Evolutionary conservation across 92 coral and sea anemone species (phyloP), one percentile per base, ranked within the genome.

Genomic region (Galaxea fascicularis): DNA sequence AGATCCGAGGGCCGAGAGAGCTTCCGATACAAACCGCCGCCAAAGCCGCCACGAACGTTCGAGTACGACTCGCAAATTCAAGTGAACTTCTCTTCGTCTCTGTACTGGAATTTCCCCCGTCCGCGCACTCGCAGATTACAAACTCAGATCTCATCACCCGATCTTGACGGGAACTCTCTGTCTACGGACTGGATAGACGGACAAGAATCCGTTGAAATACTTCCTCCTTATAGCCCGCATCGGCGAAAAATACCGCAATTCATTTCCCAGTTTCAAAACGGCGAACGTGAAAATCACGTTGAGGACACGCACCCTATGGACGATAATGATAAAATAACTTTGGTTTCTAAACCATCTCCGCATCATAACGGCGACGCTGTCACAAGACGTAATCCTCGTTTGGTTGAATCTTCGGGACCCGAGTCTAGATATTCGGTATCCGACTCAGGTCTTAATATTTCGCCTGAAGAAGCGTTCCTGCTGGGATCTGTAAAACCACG

Each of bases 31-130:
- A 91, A 88, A 65, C 92, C 95, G 11, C 98, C 98, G 22, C 92
- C 95, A 46, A 94, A 94, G 72, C 98, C 98, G 25, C 98, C 98
- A 20, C 62, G 98, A 72, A 94, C 98, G 1, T 94, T 77, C 60
- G 93, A 83, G 63, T 90, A 94, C 87, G 89, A 82, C 63, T 86
- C 89, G 53, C 83, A 89, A 78, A 82, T 88, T 71, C 82, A 72
- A 20, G 77, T 60, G 59, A 89, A 89, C 71, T 79, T 71, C 45
- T 86, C 91, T 64, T 86, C 92, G 7, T 93, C 97, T 41, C 78
- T 92, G 47, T 91, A 90, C 60, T 94, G 95, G 91, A 91, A 92
- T 73, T 88, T 89, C 12, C 92, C 91, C 21, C 83, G 83, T 65
- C 77, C 85, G 10, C 63, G 62, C 59, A 71, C 68, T 22, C 57